These are phyloP conservation scores for Ryuthela nishihirai DNA, from an alignment of 2,888 invertebrate genomes.

Conservation along the genomic window DNA sequence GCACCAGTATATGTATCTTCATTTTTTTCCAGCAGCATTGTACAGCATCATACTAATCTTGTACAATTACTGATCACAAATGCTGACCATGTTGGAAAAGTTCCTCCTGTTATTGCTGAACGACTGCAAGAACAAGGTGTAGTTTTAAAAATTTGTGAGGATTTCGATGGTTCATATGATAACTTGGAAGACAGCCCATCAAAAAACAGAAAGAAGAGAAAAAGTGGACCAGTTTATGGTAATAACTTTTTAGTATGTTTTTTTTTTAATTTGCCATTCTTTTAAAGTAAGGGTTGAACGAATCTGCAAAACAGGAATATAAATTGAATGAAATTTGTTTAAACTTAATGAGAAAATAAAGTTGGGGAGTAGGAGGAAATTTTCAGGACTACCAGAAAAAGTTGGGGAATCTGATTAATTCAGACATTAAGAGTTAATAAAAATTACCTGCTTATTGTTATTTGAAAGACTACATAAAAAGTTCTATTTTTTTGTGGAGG, in stretches of 20 bases:
- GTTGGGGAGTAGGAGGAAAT: no score
- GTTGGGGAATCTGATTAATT: no score
- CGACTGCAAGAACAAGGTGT: slow-evolving; percentile 45
- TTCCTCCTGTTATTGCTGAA: slow-evolving; percentile 61
- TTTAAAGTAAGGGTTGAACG: background rate
- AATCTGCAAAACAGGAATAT: background rate
- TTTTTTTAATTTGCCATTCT: background rate
- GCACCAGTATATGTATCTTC: no score
- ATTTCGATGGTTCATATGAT: slow-evolving; percentile 45
- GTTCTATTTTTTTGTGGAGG: no score
- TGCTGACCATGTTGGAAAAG: slow-evolving; percentile 67
- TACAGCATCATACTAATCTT: slow-evolving; percentile 22
- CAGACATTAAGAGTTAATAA: no score
- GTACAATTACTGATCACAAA: slow-evolving; percentile 71
- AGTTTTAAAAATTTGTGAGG: slow-evolving; percentile 46
- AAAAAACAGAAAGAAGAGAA: slow-evolving; percentile 69
- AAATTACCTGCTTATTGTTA: no score
- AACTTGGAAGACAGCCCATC: slow-evolving; percentile 50
- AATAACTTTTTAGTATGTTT: slow-evolving; percentile 48
- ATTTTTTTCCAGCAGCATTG: slow-evolving; percentile 3
- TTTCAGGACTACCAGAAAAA: no score
- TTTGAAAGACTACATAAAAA: no score
- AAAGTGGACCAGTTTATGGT: slow-evolving; percentile 84
- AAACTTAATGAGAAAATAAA: slow-evolving; percentile 7
- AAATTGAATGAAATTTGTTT: slow-evolving; percentile 4